phyloP scores from a whole-genome alignment of 2,888 invertebrate species.

The Argyresthia goedartella region DNA sequence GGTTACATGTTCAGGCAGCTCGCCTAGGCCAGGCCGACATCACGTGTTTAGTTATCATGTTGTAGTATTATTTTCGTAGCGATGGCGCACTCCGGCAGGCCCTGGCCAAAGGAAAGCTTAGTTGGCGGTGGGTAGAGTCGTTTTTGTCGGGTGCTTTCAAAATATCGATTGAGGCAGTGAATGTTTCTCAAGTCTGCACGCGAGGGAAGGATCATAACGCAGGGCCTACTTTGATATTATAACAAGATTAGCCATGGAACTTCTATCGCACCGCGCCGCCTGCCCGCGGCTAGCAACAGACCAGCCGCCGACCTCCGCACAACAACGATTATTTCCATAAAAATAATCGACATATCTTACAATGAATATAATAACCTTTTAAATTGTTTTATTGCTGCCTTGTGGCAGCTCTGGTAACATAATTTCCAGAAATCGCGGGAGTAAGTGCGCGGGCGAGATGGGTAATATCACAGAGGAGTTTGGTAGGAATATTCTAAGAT shows the following conservation, averaged over 20 bases:
- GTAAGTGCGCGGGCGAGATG: neutral
- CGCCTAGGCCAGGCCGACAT: too few species aligned
- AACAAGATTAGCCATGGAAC: slow-evolving; percentile 31
- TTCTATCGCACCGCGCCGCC: neutral
- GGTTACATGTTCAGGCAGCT: too few species aligned
- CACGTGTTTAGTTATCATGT: slow-evolving; percentile 32
- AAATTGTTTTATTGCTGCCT: too few species aligned
- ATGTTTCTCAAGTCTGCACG: slow-evolving; percentile 54
- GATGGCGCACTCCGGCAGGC: too few species aligned
- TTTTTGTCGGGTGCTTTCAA: slow-evolving; percentile 39
- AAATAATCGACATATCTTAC: too few species aligned
- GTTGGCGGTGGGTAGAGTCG: slow-evolving; percentile 37
- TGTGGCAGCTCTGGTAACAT: neutral
- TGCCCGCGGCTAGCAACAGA: neutral
- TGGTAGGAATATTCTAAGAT: slow-evolving; percentile 1
- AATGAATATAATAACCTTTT: too few species aligned
- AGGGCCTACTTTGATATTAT: slow-evolving; percentile 47
- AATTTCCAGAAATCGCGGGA: slow-evolving; percentile 1
- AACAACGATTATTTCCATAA: too few species aligned
- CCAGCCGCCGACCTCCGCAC: too few species aligned
- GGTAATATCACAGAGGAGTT: neutral
- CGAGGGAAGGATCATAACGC: slow-evolving; percentile 48
- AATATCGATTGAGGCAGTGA: slow-evolving; percentile 49
- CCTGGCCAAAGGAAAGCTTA: slow-evolving; percentile 36
- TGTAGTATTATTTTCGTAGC: too few species aligned